Base-by-base conservation (phyloP, 1,140 invertebrate genomes). In the Danaus plexippus region DNA sequence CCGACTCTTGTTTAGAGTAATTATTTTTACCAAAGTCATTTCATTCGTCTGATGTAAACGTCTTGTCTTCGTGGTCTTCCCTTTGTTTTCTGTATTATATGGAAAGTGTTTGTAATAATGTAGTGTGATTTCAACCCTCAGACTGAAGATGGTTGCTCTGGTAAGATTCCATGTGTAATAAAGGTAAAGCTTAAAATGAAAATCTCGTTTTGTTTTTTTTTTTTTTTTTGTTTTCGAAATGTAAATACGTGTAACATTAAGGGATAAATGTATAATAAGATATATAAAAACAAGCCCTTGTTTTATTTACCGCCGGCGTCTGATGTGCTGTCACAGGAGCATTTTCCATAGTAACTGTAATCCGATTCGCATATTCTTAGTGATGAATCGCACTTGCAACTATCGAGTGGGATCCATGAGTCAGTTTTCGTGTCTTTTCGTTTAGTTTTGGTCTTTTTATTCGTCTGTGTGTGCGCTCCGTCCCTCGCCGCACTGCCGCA, bases 241-340 rank as follows among this genome's bases (percentile, higher is more conserved):
- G 80, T 86, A 86, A 76, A 84, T 84, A 81, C 67, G 61, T 80
- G 67, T 82, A 79, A 73, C 70, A 69, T 65, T 83, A 83, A 80
- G 73, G 67, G 60, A 80, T 80, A 79, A 82, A 72, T 84, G 80
- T 85, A 86, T 78, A 71, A 82, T 87, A 86, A 83, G 75, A 85
- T 77, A 80, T 71, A 32, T 84, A 83, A 80, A 79, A 78, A n/a
- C 74, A 49, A 13, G 52, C 52, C 43, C 52, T 71, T 43, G 63
- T 70, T 73, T 73, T 64, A 70, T 67, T 62, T 43, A 54, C 46
- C 11, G 13, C 43, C 50, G 12, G 32, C 52, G 6, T 59, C 50
- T 15, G 59, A 32, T 41, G 18, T 56, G 47, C 51, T 63, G 6
- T 43, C 11, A 45, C 51, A 54, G 3, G 22, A 9, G 51, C 56